phyloP scores from a whole-genome alignment of 2,113 vertebrate species.

The Lophius piscatorius region DNA sequence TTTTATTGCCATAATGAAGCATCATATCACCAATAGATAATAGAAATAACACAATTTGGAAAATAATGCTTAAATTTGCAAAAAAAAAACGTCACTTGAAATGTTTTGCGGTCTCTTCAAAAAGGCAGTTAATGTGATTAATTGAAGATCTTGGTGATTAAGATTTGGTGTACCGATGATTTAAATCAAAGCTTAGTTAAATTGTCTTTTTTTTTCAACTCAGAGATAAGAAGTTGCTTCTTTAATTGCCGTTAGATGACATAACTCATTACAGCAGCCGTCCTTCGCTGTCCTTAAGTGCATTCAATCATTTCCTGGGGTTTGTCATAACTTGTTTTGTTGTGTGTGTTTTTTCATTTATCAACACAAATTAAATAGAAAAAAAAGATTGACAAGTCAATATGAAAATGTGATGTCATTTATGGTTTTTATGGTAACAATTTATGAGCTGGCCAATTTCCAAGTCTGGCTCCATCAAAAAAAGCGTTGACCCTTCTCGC shows the following conservation, averaged over 20 bases:
- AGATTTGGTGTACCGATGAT: too few species aligned
- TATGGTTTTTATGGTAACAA: conserved; percentile 40
- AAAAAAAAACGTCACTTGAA: too few species aligned
- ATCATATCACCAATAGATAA: too few species aligned
- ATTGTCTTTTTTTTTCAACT: too few species aligned
- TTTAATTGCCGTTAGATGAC: neutral
- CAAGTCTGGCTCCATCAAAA: conserved; percentile 43
- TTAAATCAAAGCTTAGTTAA: too few species aligned
- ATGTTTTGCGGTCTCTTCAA: too few species aligned
- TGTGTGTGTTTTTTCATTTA: neutral
- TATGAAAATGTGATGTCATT: conserved; percentile 59
- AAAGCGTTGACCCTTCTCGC: conserved; percentile 26
- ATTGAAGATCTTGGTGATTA: neutral
- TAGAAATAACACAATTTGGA: too few species aligned
- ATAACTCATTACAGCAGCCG: neutral
- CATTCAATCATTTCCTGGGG: neutral
- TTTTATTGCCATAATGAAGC: too few species aligned
- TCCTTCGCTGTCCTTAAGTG: conserved; percentile 8
- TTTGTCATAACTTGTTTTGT: conserved; percentile 17
- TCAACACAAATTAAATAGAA: conserved; percentile 8
- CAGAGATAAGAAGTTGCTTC: neutral
- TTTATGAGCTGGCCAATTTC: conserved; percentile 48
- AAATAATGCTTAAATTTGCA: too few species aligned
- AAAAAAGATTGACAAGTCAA: conserved; percentile 28
- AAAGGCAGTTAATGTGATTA: neutral